Evolutionary conservation across 2,113 vertebrate genomes (phyloP), one percentile per base, ranked within the genome.

Genomic region (Bufo gargarizans): DNA sequence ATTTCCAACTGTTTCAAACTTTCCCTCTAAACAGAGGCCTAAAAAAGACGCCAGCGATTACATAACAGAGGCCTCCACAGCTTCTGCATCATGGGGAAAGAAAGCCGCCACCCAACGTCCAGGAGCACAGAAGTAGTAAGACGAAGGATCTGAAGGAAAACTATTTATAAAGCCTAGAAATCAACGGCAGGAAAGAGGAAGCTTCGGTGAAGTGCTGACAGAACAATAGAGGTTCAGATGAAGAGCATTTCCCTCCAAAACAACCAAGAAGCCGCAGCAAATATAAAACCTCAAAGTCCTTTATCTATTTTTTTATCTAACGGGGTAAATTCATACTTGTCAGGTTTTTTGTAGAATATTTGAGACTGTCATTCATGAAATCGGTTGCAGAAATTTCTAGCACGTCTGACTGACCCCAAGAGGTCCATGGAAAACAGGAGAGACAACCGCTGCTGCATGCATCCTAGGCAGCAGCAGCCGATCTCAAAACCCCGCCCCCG

Each of bases 1-100:
- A 0, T 80, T 80, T 80, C 53, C 77, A 43, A 58, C 59, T 80
- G 77, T 58, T 55, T 33, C 22, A n/a, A 79, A 79, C 77, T 80
- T 80, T 80, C 43, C 77, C 55, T 56, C 55, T 43, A 56, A 58
- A 80, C 53, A 80, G 77, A 56, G 22, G 11, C 55, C 20, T 6
- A 22, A 43, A 17, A 58, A 33, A 33, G 13, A 12, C 6, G n/a
- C 77, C 55, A 43, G 49, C 19, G 20, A 6, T 80, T 58, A 80
- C 53, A 22, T 58, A 80, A 58, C n/a, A 9, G 55, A 11, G 56
- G 17, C 55, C 55, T 33, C 9, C n/a, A 43, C 56, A 53, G 8
- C 49, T 2, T 53, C 49, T 12, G 50, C 22, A 33, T 16, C 71
- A 14, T 3, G 2, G 45, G 14, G 1, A 43, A 43, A 11, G 12